Base-by-base conservation (phyloP, 1,140 invertebrate species). In the Drosophila navojoa region DNA sequence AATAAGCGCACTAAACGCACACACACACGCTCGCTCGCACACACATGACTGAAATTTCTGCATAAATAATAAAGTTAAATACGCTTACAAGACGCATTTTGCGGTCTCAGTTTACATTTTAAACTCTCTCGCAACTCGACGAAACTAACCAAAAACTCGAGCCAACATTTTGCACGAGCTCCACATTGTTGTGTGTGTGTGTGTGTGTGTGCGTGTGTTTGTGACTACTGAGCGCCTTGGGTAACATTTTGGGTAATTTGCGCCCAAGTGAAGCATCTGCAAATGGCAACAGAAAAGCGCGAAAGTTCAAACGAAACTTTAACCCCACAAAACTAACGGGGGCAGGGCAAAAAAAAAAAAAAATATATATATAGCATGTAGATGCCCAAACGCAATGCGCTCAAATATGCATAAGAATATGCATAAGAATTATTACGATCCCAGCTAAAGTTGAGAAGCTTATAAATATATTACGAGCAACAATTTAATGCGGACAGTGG, bases 1-100 rank as follows among this genome's bases (percentile, higher is more conserved):
- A 87, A 87, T 87, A 89, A 87, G 82, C 81, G 77, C 75, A 71
- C 75, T 62, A 80, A 79, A 76, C 52, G 60, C 52, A 9, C 35
- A 22, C 19, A 22, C 19, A 22, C 19, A 22, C 19, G 3, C 19
- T 19, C 27, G 27, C 27, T 5, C 27, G 5, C 27, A 29, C 27
- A 29, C 59, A 45, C 49, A 49, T 27, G 59, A 9, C 7, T 40
- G 27, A 42, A 27, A 44, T 32, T 38, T 75, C 27, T 85, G 82
- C 82, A 86, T 86, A 86, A 86, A 86, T 86, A 86, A 86, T 86
- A 87, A 87, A 87, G 82, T 87, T 87, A 89, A 87, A 87, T 87
- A 87, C 84, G 84, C 79, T 87, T 87, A 87, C 82, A 82, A 67
- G 80, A 87, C 82, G 81, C 80, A 76, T 84, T 74, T 84, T 70